phyloP scores from a whole-genome alignment of 1,140 invertebrate genomes.

The Mycetomoellerius zeteki region DNA sequence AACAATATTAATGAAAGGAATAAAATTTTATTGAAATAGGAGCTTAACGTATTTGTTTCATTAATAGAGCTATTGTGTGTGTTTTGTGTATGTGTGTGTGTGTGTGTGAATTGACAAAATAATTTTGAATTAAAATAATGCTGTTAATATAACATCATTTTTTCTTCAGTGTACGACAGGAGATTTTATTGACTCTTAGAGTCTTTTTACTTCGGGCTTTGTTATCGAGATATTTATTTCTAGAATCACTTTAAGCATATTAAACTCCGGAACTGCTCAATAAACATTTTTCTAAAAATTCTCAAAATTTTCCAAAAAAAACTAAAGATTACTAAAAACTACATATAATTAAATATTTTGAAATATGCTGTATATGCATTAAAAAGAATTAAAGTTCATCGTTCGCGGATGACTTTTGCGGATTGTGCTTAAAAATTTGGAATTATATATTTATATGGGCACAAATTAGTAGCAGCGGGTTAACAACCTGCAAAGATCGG shows the following conservation, averaged over 20 bases:
- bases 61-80: too few species aligned
- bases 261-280: background rate
- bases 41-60: too few species aligned
- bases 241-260: background rate
- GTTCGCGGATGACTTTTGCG: background rate
- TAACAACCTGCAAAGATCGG: constrained; percentile 26
- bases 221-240: background rate
- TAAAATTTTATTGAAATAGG: too few species aligned
- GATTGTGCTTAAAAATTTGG: constrained; percentile 9
- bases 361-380: background rate
- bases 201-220: background rate
- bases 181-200: background rate
- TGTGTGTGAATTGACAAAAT: too few species aligned
- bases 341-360: background rate
- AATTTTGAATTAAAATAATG: too few species aligned
- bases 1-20: too few species aligned
- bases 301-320: background rate
- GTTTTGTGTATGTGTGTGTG: too few species aligned
- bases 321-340: background rate
- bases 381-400: constrained; percentile 22
- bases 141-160: too few species aligned
- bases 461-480: constrained; percentile 22
- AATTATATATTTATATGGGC: constrained; percentile 7
- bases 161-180: too few species aligned
- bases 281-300: background rate